A percentile compares a stretch with the other conserved stretches of the same genome.
Evolutionary conservation across 2,113 vertebrate genomes (phyloP).

Genomic region (Ailurus styani): DNA sequence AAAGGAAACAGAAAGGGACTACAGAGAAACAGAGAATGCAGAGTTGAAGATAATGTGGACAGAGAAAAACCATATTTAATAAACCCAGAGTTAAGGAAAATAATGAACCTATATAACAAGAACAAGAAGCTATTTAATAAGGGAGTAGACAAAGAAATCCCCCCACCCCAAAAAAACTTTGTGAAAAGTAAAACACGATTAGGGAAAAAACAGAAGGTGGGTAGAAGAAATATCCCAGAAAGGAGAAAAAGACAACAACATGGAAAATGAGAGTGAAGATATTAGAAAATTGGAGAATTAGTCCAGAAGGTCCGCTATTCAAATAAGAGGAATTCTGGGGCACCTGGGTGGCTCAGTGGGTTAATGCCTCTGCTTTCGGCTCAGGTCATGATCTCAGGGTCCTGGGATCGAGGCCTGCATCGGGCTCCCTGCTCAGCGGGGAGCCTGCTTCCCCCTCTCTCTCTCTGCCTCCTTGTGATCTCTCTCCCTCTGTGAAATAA

Average conservation of each 20-base stretch:
- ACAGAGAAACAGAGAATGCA: neutral
- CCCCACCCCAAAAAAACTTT: neutral
- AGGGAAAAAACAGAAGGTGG: neutral
- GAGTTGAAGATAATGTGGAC: neutral
- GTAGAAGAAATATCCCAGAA: neutral
- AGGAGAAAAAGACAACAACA: neutral
- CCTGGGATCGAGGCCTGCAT: no score
- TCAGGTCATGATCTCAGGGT: no score
- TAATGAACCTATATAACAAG: neutral
- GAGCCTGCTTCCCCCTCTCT: no score
- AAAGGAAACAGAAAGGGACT: neutral
- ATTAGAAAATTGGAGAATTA: neutral
- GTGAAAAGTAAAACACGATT: neutral
- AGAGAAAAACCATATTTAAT: neutral
- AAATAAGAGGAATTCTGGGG: neutral
- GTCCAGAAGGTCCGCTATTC: neutral
- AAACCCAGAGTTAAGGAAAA: neutral
- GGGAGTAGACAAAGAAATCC: neutral
- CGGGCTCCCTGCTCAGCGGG: no score
- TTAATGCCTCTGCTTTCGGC: no score
- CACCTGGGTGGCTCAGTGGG: no score
- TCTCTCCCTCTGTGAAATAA: no score
- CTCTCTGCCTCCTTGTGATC: no score
- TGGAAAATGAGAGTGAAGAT: neutral
- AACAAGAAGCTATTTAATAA: neutral